Evolutionary conservation across 2,113 vertebrate species (phyloP).

Genomic region (Bubo scandiacus): DNA sequence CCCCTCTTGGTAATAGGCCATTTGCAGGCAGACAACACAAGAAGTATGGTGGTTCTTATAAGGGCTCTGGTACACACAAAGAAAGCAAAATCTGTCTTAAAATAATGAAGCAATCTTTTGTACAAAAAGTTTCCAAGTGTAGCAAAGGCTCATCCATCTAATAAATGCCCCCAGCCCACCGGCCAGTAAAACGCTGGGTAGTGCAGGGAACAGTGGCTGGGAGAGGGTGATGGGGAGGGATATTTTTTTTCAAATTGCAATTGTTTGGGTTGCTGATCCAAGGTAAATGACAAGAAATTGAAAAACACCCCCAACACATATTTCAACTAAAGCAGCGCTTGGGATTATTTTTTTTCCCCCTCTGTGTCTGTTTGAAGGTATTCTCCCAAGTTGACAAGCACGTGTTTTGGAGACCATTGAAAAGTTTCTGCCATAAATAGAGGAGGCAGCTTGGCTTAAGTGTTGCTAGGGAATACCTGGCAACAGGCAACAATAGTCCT

Average conservation of each 20-base stretch:
- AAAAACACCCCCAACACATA: constrained; percentile 68
- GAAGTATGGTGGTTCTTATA: neutral
- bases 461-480: constrained; percentile 87
- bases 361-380: constrained; percentile 77
- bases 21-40: neutral
- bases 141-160: constrained; percentile 7
- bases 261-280: constrained; percentile 70
- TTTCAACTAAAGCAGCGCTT: constrained; percentile 69
- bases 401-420: constrained; percentile 84
- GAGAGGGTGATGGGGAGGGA: neutral
- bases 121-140: neutral
- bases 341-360: constrained; percentile 68
- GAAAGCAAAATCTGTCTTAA: constrained; percentile 23
- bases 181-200: neutral
- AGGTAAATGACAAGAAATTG: constrained; percentile 70
- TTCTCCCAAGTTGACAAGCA: constrained; percentile 81
- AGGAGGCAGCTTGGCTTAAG: constrained; percentile 81
- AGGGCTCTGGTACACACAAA: neutral
- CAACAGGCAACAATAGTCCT: constrained; percentile 83
- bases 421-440: constrained; percentile 83
- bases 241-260: constrained; percentile 43
- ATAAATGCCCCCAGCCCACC: neutral
- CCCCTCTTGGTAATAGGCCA: neutral
- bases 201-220: neutral
- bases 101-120: constrained; percentile 48